Evolutionary conservation across 2,888 invertebrate species (phyloP).

Genomic region (Platycnemis pennipes): DNA sequence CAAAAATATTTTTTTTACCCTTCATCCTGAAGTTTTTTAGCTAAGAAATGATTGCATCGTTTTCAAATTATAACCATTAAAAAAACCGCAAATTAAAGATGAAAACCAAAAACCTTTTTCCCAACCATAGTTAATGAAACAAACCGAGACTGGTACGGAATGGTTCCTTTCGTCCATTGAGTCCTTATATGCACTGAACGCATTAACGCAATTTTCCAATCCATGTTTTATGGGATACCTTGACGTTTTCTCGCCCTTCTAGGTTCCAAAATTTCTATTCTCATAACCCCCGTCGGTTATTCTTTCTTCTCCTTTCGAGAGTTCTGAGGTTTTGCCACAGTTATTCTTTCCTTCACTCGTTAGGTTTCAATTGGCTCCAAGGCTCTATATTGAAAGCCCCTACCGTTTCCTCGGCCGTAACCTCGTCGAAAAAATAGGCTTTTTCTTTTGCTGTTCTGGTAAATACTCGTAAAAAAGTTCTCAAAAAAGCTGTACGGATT

Average conservation of each 20-base stretch:
- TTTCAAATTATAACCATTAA: too few relatives aligned
- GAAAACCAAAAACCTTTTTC: too few relatives aligned
- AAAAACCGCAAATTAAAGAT: too few relatives aligned
- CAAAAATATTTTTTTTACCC: too few relatives aligned
- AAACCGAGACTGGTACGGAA: too few relatives aligned
- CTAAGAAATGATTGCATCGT: too few relatives aligned
- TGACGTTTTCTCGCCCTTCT: not conserved
- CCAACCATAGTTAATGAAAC: too few relatives aligned
- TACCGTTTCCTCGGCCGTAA: not conserved
- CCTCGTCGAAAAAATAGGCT: not conserved
- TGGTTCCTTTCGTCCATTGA: too few relatives aligned
- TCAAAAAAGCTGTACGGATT: not conserved
- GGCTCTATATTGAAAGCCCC: not conserved
- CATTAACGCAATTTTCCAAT: too few relatives aligned
- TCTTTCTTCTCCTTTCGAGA: not conserved
- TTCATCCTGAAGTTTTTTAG: too few relatives aligned
- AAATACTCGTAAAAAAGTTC: not conserved
- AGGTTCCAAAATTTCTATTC: not conserved
- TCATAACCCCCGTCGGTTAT: not conserved
- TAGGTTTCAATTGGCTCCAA: not conserved
- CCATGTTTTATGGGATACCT: not conserved
- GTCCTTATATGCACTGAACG: too few relatives aligned
- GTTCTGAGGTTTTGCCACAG: not conserved
- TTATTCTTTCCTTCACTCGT: not conserved
- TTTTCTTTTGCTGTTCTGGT: not conserved